Evolutionary conservation across 1,140 invertebrate genomes (phyloP).

Genomic region (Papilio polyxenes): DNA sequence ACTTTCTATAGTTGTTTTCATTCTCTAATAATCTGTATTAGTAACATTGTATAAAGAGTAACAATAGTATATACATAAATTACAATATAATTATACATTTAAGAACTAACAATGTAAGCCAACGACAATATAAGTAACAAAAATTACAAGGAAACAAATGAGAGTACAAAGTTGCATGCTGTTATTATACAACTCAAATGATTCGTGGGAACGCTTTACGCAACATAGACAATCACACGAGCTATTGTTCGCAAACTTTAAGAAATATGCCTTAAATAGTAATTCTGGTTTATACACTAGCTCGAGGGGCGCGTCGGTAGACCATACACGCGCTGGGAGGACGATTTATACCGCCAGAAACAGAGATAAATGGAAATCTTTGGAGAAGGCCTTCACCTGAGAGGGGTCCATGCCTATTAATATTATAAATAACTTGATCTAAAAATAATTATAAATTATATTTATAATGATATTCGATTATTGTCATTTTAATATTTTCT

Average conservation of each 20-base stretch:
- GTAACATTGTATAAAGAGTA: neutral
- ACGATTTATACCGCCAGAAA: no score
- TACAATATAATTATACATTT: slow-evolving; percentile 11
- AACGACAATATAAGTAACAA: slow-evolving; percentile 22
- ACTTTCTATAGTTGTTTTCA: neutral
- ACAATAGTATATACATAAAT: neutral
- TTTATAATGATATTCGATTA: no score
- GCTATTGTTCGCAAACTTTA: slow-evolving; percentile 21
- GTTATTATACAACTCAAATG: slow-evolving; percentile 10
- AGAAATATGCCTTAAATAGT: neutral
- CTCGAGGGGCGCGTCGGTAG: no score
- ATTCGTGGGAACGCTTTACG: slow-evolving; percentile 32
- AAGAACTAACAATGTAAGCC: neutral
- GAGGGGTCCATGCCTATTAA: no score
- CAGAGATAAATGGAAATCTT: no score
- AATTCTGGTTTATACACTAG: neutral
- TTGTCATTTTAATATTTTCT: no score
- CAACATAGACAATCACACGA: slow-evolving; percentile 17
- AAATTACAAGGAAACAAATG: slow-evolving; percentile 29
- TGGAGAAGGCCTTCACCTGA: no score
- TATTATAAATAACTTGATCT: no score
- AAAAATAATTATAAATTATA: no score
- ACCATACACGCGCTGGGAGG: no score
- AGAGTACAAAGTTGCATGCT: slow-evolving; percentile 27
- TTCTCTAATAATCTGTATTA: no score